Evolutionary conservation across 92 coral and sea anemone genomes (phyloP).

Genomic region (Bergia puertoricense): DNA sequence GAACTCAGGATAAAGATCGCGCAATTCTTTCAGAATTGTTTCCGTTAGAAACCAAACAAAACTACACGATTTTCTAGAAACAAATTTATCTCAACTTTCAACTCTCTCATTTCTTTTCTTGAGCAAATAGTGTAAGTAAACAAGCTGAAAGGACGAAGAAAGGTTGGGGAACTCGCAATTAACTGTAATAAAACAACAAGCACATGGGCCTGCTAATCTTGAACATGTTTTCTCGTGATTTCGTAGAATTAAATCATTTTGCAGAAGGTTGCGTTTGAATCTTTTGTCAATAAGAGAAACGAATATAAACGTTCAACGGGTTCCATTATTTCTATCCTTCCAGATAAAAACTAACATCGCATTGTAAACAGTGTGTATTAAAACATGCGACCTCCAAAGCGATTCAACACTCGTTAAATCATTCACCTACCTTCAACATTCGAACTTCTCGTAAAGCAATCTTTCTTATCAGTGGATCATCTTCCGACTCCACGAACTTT

Average conservation of each 20-base stretch:
- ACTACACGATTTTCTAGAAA: not conserved
- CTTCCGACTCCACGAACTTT: conserved; percentile 96
- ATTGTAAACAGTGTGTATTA: not conserved
- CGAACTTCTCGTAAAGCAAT: conserved; percentile 97
- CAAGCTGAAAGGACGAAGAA: conserved; percentile 3
- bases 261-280: not conserved
- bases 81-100: not conserved
- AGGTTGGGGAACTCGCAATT: conserved; percentile 9
- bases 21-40: not conserved
- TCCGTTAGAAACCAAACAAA: conserved; percentile 27
- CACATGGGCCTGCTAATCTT: not conserved
- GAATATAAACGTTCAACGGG: not conserved
- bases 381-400: not conserved
- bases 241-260: not conserved
- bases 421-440: conserved; percentile 80
- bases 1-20: not conserved
- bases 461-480: conserved; percentile 88
- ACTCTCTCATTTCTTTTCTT: conserved; percentile 1
- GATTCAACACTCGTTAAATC: not conserved
- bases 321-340: not conserved
- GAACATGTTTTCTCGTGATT: not conserved
- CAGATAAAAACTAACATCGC: not conserved
- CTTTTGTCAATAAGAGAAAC: not conserved
- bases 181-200: not conserved
- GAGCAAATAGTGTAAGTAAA: not conserved